phyloP scores from a whole-genome alignment of 1,140 invertebrate genomes.

The Stenopsyche tienmushanensis region DNA sequence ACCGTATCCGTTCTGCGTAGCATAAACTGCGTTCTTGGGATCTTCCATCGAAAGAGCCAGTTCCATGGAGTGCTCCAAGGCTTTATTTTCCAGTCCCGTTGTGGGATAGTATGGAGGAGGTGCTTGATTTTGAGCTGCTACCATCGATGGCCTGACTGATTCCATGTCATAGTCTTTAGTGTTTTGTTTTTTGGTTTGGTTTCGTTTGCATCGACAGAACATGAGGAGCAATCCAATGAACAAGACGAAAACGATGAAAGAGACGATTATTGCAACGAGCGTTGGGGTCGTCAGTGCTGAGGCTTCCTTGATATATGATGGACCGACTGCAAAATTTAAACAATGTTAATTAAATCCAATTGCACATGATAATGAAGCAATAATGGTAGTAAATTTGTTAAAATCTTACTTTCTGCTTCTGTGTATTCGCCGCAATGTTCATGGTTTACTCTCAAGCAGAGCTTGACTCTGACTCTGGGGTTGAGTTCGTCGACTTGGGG shows the following conservation, averaged over 20 bases:
- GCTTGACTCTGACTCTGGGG: slow-evolving; percentile 70
- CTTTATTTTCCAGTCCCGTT: slow-evolving; percentile 88
- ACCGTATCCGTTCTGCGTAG: slow-evolving; percentile 79
- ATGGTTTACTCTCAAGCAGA: slow-evolving; percentile 74
- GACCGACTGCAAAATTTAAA: slow-evolving; percentile 63
- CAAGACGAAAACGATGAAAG: slow-evolving; percentile 76
- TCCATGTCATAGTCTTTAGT: slow-evolving; percentile 91
- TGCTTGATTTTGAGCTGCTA: slow-evolving; percentile 75
- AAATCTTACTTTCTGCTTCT: slow-evolving; percentile 75
- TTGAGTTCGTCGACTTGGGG: slow-evolving; percentile 59
- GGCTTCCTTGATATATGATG: slow-evolving; percentile 77
- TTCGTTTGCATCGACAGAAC: slow-evolving; percentile 83
- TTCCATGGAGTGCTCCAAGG: slow-evolving; percentile 82
- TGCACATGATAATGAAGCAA: background rate
- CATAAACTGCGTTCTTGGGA: slow-evolving; percentile 77
- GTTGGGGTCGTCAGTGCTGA: slow-evolving; percentile 73
- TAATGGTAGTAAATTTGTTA: background rate
- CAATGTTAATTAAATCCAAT: slow-evolving; percentile 16
- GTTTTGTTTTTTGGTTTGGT: slow-evolving; percentile 75
- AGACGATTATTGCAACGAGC: slow-evolving; percentile 77
- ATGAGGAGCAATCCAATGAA: slow-evolving; percentile 75
- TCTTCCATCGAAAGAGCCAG: slow-evolving; percentile 77
- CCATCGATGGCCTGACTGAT: slow-evolving; percentile 74
- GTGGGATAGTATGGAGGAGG: slow-evolving; percentile 83
- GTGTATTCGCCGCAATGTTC: slow-evolving; percentile 81